Base-by-base conservation (phyloP, 1,140 invertebrate species). In the Rhopalosiphum maidis region DNA sequence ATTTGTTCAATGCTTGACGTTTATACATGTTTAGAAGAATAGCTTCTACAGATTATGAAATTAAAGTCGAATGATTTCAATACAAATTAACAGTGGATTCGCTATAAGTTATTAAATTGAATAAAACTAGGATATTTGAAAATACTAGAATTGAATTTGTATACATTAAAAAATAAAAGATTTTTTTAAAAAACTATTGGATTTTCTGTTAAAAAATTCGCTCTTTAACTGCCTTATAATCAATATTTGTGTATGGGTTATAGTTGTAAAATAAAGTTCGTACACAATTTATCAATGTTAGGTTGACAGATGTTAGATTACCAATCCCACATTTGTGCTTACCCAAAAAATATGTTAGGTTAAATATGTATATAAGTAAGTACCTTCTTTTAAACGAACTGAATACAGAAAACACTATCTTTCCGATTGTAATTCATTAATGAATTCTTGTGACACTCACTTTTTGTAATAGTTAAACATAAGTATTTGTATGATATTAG, bases 191-290 rank as follows among this genome's bases (percentile, higher is more conserved):
- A 18, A 6, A 68, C 15, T 4, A 55, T 4, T 2, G 9, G 15
- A 68, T 60, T 68, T 15, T n/a, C 30, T 1, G 60, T 68, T n/a
- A n/a, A n/a, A 68, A 68, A 30, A 68, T 18, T 9, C 5, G 0
- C 8, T 8, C 9, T 3, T 11, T 11, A 15, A 4, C 30, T n/a
- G 11, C 4, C 15, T n/a, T n/a, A n/a, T 5, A n/a, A 77, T 0
- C 15, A n/a, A 1, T 77, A 77, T 77, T n/a, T 23, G 5, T 5
- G 15, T n/a, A 68, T 41, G 41, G 41, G 3, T 41, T 41, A 41
- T 41, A 41, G 41, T 41, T 41, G 41, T n/a, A 18, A 18, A 18
- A 1, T 68, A 18, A 1, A n/a, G 3, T n/a, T 77, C 15, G 15
- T n/a, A 5, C 15, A 18, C n/a, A 4, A 77, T n/a, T 6, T n/a